Evolutionary conservation across 2,888 invertebrate genomes (phyloP), one percentile per base, ranked within the genome.

Genomic region (Hybos culiciformis): DNA sequence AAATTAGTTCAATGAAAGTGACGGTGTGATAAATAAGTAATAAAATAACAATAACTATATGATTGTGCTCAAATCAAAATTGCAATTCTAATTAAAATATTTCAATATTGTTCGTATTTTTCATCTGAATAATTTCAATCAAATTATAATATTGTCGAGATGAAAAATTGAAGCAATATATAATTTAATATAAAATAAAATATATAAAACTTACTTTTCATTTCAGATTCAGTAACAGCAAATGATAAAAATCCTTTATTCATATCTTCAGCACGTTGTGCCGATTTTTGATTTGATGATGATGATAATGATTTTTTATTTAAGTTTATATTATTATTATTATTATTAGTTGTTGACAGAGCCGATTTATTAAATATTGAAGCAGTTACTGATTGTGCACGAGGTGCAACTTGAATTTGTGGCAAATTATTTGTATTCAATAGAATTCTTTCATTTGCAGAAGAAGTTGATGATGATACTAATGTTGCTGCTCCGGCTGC

Each of bases 161-260:
- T n/a, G n/a, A n/a, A n/a, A n/a, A n/a, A n/a, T n/a, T n/a, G n/a
- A n/a, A n/a, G n/a, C n/a, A n/a, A n/a, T n/a, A n/a, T n/a, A n/a
- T n/a, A n/a, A n/a, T n/a, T n/a, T n/a, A n/a, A n/a, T n/a, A n/a
- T n/a, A n/a, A n/a, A n/a, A n/a, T n/a, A n/a, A n/a, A n/a, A n/a
- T n/a, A n/a, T n/a, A n/a, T n/a, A n/a, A 50, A 63, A 83, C 84
- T 81, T 72, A 90, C 88, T 84, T 71, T 86, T 85, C 63, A 82
- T 72, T 58, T 84, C 84, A 52, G 78, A 73, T 66, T 83, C 80
- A 70, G 86, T 83, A 62, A 85, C 86, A 57, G 83, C 77, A 70
- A 86, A 90, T 68, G 81, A 82, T 62, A 90, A 76, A 74, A 83
- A 92, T 67, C 85, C 87, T 69, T 84, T 85, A 73, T 83, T 90